Percentiles rank a stretch among this genome's conserved stretches.
phyloP scores from a whole-genome alignment of 1,140 invertebrate species.

The Tetraneura akinire region DNA sequence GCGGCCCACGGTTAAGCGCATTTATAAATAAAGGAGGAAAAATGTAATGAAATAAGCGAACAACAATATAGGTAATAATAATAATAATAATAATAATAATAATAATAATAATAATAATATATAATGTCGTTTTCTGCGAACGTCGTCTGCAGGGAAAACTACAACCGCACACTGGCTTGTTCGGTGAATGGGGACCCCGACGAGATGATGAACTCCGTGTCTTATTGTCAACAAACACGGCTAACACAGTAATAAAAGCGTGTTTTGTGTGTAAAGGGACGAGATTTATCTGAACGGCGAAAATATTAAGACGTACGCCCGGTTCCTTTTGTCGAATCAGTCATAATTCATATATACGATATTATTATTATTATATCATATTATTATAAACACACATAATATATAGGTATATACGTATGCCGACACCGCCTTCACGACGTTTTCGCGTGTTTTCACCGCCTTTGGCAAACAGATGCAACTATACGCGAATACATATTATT shows the following conservation, averaged over 20 bases:
- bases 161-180: constrained; percentile 32
- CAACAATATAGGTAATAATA: too few relatives aligned
- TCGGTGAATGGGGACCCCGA: constrained; percentile 1
- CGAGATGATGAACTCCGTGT: background rate
- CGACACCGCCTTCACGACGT: too few relatives aligned
- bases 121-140: constrained; percentile 26
- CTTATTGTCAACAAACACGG: constrained; percentile 46
- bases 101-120: background rate
- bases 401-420: too few relatives aligned
- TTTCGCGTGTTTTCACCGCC: too few relatives aligned
- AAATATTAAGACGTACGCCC: constrained; percentile 49
- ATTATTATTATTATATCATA: background rate
- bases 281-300: constrained; percentile 29
- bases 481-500: too few relatives aligned
- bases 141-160: constrained; percentile 31
- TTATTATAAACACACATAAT: background rate
- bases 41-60: background rate
- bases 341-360: constrained; percentile 1
- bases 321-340: constrained; percentile 22
- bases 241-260: constrained; percentile 42
- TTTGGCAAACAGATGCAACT: too few relatives aligned
- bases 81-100: background rate
- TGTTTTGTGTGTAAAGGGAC: constrained; percentile 31
- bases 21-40: constrained; percentile 11
- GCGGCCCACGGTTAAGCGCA: constrained; percentile 2